Base-by-base conservation (phyloP, 1,140 invertebrate species). In the Ericerus pela region DNA sequence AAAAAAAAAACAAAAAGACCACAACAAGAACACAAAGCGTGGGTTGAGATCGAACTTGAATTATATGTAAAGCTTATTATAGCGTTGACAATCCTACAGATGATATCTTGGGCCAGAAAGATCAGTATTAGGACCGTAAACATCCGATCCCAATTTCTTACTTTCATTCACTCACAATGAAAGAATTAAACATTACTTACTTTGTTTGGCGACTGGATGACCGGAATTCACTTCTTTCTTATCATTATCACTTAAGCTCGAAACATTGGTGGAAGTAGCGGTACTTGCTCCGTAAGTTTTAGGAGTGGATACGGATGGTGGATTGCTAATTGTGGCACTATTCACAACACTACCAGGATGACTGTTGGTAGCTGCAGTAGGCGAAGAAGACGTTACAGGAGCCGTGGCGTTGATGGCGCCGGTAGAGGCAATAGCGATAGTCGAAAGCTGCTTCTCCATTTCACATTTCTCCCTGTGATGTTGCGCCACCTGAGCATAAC, bases 401-500 rank as follows among this genome's bases (percentile, higher is more conserved):
- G 41, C 41, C 3, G 41, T 24, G 20, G 41, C 18, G n/a, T n/a
- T n/a, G n/a, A n/a, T n/a, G n/a, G n/a, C n/a, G n/a, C n/a, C n/a
- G n/a, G n/a, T n/a, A n/a, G n/a, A n/a, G n/a, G n/a, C n/a, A n/a
- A n/a, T n/a, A 18, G 41, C 16, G 20, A 24, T 24, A 2, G 41
- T 5, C 41, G 41, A 2, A 18, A 8, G 16, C 41, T 22, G 41
- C 18, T 24, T 47, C 41, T 47, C 41, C 10, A 47, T 5, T 24
- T 47, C 30, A 18, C 20, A 47, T 22, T 47, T 63, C 62, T 79
- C 77, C 62, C 79, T 79, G 67, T 78, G 77, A 65, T 83, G 80
- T 64, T 84, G 82, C 60, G 84, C 84, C 67, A 87, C 84, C 75
- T 87, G 84, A 62, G 84, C 84, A 74, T 87, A 88, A 69, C 84